These are phyloP conservation scores for Pseudorhombus dupliciocellatus DNA, from an alignment of 2,113 vertebrate genomes.

Conservation along the genomic window DNA sequence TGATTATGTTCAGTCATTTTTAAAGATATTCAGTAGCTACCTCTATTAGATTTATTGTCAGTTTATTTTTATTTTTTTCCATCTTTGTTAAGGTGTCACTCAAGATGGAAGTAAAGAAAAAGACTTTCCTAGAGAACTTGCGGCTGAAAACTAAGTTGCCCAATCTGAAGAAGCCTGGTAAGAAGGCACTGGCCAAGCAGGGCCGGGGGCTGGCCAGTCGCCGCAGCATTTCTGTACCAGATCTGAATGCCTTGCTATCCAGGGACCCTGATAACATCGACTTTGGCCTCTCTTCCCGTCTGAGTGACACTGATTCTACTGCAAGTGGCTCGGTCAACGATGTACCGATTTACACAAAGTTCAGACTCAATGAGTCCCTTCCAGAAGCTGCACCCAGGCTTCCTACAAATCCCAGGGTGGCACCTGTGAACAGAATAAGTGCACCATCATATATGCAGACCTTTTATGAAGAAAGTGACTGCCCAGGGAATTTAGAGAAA, in stretches of 20 bases:
- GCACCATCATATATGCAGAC: not conserved
- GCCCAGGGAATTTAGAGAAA: not conserved
- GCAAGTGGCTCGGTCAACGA: conserved; percentile 35
- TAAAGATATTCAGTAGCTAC: not conserved
- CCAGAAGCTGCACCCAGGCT: conserved; percentile 7
- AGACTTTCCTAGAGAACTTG: conserved; percentile 65
- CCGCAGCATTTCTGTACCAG: conserved; percentile 81
- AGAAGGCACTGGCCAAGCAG: conserved; percentile 54
- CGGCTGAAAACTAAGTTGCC: conserved; percentile 61
- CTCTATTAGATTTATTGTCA: not conserved
- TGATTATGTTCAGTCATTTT: not conserved
- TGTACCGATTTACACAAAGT: conserved; percentile 12
- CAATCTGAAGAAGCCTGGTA: conserved; percentile 62
- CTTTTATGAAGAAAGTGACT: conserved; percentile 26
- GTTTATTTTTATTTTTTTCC: too few relatives aligned
- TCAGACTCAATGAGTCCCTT: conserved; percentile 10
- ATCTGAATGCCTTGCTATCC: conserved; percentile 40
- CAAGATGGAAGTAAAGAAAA: conserved; percentile 79
- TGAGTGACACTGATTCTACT: conserved; percentile 56
- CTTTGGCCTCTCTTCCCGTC: conserved; percentile 19
- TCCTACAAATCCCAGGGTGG: not conserved
- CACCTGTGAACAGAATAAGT: conserved; percentile 14
- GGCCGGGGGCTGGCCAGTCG: conserved; percentile 59
- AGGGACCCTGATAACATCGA: conserved; percentile 6
- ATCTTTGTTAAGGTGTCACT: conserved; percentile 17